Evolutionary conservation across 2,797 vertebrate species (phyloP).

Genomic region (Fundulus diaphanus): DNA sequence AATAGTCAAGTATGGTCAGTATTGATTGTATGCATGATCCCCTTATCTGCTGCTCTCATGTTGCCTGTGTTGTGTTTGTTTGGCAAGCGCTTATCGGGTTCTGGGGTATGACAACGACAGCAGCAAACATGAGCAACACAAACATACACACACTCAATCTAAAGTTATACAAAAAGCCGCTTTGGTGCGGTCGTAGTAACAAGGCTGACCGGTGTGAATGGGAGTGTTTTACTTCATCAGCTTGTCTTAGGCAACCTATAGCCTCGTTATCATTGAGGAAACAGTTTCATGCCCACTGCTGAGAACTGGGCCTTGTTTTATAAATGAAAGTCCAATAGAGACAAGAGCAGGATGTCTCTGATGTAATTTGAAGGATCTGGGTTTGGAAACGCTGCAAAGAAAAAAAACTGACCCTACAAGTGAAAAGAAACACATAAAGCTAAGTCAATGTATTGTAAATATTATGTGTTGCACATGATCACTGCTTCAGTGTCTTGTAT

Average conservation of each 20-base stretch:
- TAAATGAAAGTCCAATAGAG: conserved; percentile 42
- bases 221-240: conserved; percentile 14
- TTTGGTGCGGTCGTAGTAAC: conserved; percentile 42
- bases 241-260: conserved; percentile 41
- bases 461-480: neutral
- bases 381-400: conserved; percentile 10
- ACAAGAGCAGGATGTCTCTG: conserved; percentile 26
- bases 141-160: conserved; percentile 44
- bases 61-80: conserved; percentile 75
- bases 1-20: conserved; percentile 68
- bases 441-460: neutral
- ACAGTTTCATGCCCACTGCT: conserved; percentile 30
- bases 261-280: conserved; percentile 44
- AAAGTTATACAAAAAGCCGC: conserved; percentile 52
- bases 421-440: conserved; percentile 4
- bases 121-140: conserved; percentile 62
- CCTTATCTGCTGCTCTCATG: conserved; percentile 77
- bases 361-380: conserved; percentile 20
- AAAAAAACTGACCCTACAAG: neutral
- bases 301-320: conserved; percentile 28
- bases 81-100: conserved; percentile 77
- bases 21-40: conserved; percentile 60
- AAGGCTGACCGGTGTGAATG: conserved; percentile 34
- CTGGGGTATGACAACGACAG: conserved; percentile 68
- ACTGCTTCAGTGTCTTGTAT: neutral